Percentiles rank a stretch among this genome's conserved stretches.
phyloP scores from a whole-genome alignment of 2,797 vertebrate genomes.

The Neostethus bicornis region DNA sequence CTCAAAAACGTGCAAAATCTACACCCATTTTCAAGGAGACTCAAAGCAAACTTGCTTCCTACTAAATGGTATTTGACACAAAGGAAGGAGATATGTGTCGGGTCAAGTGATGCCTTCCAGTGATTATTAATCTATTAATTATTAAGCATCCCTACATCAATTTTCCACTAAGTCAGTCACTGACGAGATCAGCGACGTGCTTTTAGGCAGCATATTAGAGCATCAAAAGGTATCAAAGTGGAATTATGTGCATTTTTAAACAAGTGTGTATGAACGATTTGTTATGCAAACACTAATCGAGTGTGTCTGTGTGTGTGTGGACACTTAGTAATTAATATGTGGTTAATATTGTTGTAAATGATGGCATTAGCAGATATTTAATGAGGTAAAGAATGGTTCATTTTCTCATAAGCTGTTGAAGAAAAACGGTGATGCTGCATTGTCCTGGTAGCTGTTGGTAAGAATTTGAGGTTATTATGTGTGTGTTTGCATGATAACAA shows the following conservation, averaged over 20 bases:
- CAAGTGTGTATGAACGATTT: no score
- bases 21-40: conserved; percentile 10
- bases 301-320: no score
- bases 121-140: conserved; percentile 32
- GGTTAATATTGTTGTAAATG: conserved; percentile 26
- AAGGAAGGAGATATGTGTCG: conserved; percentile 8
- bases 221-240: neutral
- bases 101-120: conserved; percentile 27
- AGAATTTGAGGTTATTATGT: conserved; percentile 70
- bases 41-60: conserved; percentile 15
- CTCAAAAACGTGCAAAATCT: conserved; percentile 4
- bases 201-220: neutral
- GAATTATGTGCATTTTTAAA: no score
- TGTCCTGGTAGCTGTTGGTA: conserved; percentile 67
- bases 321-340: neutral
- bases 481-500: conserved; percentile 66
- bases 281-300: no score
- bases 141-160: conserved; percentile 18
- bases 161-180: conserved; percentile 3
- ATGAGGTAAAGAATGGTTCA: conserved; percentile 38
- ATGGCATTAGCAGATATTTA: conserved; percentile 36
- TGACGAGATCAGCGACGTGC: neutral
- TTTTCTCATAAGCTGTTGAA: conserved; percentile 12
- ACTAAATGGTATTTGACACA: conserved; percentile 17
- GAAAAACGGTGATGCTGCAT: conserved; percentile 59